Evolutionary conservation across 2,888 invertebrate genomes (phyloP).

Genomic region (Chirona hameri): DNA sequence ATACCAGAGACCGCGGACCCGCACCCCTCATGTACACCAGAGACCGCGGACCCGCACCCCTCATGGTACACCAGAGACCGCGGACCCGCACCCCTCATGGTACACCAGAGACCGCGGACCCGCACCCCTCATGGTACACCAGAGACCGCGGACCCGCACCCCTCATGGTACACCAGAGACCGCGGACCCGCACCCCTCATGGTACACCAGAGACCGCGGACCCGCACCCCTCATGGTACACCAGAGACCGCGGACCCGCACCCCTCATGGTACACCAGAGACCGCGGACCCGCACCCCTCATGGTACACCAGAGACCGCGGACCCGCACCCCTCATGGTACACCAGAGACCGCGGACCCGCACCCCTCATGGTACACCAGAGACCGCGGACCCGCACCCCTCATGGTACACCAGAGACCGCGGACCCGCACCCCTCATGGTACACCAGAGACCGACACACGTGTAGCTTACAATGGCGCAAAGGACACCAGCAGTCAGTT

Average conservation of each 20-base stretch:
- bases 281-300: neutral
- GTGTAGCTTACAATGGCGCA: too few species aligned
- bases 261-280: neutral
- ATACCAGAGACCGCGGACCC: too few species aligned
- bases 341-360: neutral
- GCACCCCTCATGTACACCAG: neutral
- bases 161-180: neutral
- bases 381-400: too few species aligned
- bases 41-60: too few species aligned
- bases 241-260: too few species aligned
- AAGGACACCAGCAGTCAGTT: too few species aligned
- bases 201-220: neutral
- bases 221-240: neutral
- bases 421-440: neutral
- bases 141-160: too few species aligned
- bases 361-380: neutral
- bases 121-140: neutral
- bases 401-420: neutral
- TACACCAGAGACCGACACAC: neutral
- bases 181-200: neutral
- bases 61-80: neutral
- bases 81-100: neutral
- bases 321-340: neutral
- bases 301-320: neutral
- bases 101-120: neutral